phyloP scores from a whole-genome alignment of 1,140 invertebrate genomes.

The Solenopsis invicta region DNA sequence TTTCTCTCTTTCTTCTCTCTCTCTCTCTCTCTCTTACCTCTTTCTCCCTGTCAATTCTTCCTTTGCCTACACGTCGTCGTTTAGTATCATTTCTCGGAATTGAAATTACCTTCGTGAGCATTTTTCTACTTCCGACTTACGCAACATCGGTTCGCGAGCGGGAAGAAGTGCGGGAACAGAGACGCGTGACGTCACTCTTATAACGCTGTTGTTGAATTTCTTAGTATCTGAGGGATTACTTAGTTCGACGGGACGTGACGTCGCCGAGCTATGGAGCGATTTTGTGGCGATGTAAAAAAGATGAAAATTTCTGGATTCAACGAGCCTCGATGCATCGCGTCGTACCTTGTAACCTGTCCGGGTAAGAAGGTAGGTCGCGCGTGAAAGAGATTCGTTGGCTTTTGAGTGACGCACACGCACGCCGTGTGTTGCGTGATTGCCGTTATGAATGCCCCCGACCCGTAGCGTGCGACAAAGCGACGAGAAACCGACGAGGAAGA shows the following conservation, averaged over 20 bases:
- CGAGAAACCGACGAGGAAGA: not conserved
- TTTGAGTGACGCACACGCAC: constrained; percentile 85
- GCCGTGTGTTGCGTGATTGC: constrained; percentile 78
- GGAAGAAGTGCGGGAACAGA: not conserved
- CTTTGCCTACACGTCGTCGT: not conserved
- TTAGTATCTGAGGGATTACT: not conserved
- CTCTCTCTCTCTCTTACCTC: not conserved
- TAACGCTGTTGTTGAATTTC: not conserved
- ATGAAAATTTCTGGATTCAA: not conserved
- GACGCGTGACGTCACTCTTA: not conserved
- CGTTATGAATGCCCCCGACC: constrained; percentile 56
- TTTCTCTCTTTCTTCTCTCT: not conserved
- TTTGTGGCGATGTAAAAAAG: not conserved
- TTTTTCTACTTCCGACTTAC: constrained; percentile 69
- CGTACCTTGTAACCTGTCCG: not conserved
- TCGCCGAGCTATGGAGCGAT: not conserved
- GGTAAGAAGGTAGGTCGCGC: constrained; percentile 79
- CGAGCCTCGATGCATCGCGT: not conserved
- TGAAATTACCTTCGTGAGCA: constrained; percentile 63
- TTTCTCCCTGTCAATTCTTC: not conserved
- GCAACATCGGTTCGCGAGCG: constrained; percentile 40
- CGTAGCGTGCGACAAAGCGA: constrained; percentile 42
- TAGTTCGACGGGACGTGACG: not conserved
- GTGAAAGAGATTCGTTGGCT: constrained; percentile 78
- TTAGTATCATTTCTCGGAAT: constrained; percentile 52